These are phyloP conservation scores for Rhodeus uyekii DNA, from an alignment of 2,797 vertebrate genomes.

Conservation along the genomic window DNA sequence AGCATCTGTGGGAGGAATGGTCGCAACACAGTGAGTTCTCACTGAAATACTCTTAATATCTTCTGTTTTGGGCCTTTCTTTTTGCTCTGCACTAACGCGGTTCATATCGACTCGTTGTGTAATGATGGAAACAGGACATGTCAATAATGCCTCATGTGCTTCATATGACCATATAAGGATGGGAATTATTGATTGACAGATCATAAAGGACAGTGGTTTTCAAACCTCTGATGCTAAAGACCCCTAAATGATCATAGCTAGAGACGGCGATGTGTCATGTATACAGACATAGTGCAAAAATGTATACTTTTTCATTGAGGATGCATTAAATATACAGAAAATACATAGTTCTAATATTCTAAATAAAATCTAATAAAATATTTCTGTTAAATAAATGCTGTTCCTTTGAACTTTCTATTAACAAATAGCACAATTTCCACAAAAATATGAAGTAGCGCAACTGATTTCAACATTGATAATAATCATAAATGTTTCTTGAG, in stretches of 20 bases:
- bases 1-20: constrained; percentile 78
- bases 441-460: not conserved
- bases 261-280: not conserved
- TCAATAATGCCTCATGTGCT: constrained; percentile 22
- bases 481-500: not conserved
- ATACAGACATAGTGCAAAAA: not conserved
- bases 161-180: constrained; percentile 13
- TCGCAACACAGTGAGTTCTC: constrained; percentile 71
- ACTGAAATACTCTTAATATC: not conserved
- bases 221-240: not conserved
- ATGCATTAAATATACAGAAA: not conserved
- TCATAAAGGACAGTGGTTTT: not conserved
- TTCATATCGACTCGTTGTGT: not conserved
- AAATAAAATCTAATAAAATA: no score
- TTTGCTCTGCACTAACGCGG: not conserved
- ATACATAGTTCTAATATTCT: not conserved
- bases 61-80: not conserved
- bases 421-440: no score
- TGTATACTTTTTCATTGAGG: not conserved
- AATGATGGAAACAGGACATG: constrained; percentile 34
- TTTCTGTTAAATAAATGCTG: not conserved
- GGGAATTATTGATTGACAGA: constrained; percentile 18
- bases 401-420: not conserved
- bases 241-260: not conserved
- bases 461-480: not conserved